Evolutionary conservation across 2,113 vertebrate genomes (phyloP).

Genomic region (Apistogramma diplotaenia): DNA sequence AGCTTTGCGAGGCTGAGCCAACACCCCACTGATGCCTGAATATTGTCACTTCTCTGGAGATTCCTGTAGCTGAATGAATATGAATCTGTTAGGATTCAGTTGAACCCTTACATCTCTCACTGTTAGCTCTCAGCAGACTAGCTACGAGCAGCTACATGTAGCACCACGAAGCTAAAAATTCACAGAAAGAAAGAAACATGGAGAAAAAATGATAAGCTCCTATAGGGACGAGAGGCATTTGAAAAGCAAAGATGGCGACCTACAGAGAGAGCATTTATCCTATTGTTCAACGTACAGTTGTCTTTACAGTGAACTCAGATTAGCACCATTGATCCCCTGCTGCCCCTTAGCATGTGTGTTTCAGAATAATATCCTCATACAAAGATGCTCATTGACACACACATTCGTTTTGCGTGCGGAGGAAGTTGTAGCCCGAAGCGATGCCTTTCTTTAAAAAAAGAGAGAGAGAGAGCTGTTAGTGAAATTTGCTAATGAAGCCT

Average conservation of each 20-base stretch:
- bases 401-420: slow-evolving; percentile 5
- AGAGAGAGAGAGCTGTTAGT: slow-evolving; percentile 14
- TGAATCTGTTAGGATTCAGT: neutral
- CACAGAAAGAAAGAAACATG: neutral
- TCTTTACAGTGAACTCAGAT: slow-evolving; percentile 36
- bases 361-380: slow-evolving; percentile 36
- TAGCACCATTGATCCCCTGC: slow-evolving; percentile 30
- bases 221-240: neutral
- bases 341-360: slow-evolving; percentile 29
- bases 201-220: neutral
- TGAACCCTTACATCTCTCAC: neutral
- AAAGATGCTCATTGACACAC: slow-evolving; percentile 60
- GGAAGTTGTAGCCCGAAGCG: slow-evolving; percentile 29
- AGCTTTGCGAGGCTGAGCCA: neutral
- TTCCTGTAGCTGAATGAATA: slow-evolving; percentile 12
- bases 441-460: neutral
- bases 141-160: neutral
- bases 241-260: neutral
- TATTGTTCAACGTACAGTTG: slow-evolving; percentile 1
- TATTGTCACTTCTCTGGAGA: slow-evolving; percentile 13
- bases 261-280: neutral
- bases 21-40: slow-evolving; percentile 18
- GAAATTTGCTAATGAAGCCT: slow-evolving; percentile 47
- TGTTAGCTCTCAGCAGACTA: neutral
- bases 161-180: neutral